Percentiles rank a stretch among this genome's conserved stretches.
Conservation (phyloP, 2,888 invertebrate genomes). For the Anthophora plumipes region DNA sequence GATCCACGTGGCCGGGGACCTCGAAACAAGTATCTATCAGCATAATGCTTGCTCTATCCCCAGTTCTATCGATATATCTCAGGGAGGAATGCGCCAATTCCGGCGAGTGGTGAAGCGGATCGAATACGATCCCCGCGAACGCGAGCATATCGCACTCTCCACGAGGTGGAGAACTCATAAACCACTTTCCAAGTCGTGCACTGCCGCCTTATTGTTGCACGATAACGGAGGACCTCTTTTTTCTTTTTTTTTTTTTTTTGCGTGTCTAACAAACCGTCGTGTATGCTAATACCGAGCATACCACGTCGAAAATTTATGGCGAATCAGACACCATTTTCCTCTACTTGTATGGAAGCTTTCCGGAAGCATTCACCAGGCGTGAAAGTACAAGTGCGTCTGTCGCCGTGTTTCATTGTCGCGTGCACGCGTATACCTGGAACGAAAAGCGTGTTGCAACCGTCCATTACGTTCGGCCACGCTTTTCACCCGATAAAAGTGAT, state of each 20-base stretch:
- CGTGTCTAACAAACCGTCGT: conserved; percentile 59
- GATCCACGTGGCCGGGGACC: conserved; percentile 42
- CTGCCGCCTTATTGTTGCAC: conserved; percentile 66
- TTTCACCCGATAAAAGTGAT: conserved; percentile 35
- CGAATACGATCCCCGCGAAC: conserved; percentile 53
- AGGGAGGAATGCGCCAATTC: conserved; percentile 61
- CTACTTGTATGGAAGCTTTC: conserved; percentile 9
- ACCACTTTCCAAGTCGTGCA: conserved; percentile 68
- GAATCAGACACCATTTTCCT: conserved; percentile 37
- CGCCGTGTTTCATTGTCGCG: conserved; percentile 46
- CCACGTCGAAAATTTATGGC: conserved; percentile 58
- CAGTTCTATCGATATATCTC: conserved; percentile 44
- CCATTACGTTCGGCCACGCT: conserved; percentile 22
- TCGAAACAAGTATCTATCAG: conserved; percentile 53
- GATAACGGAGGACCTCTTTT: conserved; percentile 60
- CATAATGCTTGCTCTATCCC: conserved; percentile 29
- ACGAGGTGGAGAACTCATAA: conserved; percentile 52
- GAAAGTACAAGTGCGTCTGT: conserved; percentile 59
- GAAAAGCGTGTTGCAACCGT: conserved; percentile 27
- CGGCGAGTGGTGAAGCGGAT: conserved; percentile 60
- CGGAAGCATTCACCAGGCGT: conserved; percentile 54
- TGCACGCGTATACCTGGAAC: conserved; percentile 7
- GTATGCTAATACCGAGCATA: conserved; percentile 62
- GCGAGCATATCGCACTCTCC: conserved; percentile 40
- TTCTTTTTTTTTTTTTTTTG: conserved; percentile 65